These are phyloP conservation scores for Arothron firmamentum DNA, from an alignment of 2,113 vertebrate species.

Conservation along the genomic window DNA sequence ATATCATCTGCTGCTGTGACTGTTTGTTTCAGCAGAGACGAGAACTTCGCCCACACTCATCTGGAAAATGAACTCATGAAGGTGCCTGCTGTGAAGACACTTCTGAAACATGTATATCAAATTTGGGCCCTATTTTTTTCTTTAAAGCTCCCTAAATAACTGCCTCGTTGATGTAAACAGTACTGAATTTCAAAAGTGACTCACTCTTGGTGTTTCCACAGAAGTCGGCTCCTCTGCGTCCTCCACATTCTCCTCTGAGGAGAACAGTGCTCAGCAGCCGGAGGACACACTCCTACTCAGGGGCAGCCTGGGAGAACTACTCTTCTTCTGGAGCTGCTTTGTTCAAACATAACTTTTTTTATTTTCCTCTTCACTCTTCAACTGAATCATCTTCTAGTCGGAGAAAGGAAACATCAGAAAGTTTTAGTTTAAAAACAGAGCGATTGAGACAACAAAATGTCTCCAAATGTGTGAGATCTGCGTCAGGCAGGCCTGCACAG, in stretches of 20 bases:
- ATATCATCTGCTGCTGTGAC: neutral
- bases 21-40: neutral
- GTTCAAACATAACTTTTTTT: too few species aligned
- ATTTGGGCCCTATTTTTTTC: neutral
- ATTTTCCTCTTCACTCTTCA: too few species aligned
- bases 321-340: too few species aligned
- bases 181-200: neutral
- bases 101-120: neutral
- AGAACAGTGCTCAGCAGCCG: neutral
- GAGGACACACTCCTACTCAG: neutral
- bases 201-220: neutral
- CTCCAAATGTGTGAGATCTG: too few species aligned
- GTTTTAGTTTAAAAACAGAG: too few species aligned
- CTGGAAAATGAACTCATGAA: neutral
- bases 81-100: neutral
- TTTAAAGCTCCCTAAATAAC: neutral
- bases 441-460: too few species aligned
- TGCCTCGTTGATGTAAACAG: neutral
- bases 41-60: neutral
- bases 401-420: too few species aligned
- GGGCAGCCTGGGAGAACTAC: neutral
- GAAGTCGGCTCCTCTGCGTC: neutral
- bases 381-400: too few species aligned
- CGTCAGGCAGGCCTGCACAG: too few species aligned
- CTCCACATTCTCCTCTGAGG: neutral